phyloP scores from a whole-genome alignment of 2,797 vertebrate genomes.

The Myoxocephalus aenaeus region DNA sequence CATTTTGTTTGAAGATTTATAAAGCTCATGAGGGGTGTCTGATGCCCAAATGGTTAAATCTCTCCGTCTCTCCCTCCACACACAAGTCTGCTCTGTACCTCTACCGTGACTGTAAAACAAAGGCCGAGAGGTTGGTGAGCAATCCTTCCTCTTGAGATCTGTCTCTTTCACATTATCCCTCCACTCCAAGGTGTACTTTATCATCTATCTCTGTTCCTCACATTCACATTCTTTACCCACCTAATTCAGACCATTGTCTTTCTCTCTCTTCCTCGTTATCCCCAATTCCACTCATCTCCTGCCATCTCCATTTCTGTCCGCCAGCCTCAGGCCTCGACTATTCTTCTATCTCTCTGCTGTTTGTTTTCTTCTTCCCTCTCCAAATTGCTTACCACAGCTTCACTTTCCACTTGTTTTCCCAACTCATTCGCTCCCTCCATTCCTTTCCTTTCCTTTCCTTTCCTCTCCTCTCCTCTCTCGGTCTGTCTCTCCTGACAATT shows the following conservation, averaged over 20 bases:
- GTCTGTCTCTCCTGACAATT: slow-evolving; percentile 55
- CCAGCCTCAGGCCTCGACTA: slow-evolving; percentile 22
- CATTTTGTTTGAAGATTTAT: background rate
- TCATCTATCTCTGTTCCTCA: slow-evolving; percentile 7
- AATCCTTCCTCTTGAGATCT: background rate
- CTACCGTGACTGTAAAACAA: background rate
- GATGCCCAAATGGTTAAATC: no score
- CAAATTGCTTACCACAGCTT: slow-evolving; percentile 45
- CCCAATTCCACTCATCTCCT: slow-evolving; percentile 26
- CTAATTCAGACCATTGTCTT: slow-evolving; percentile 20
- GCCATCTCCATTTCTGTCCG: slow-evolving; percentile 20
- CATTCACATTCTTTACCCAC: slow-evolving; percentile 11
- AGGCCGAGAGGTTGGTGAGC: background rate
- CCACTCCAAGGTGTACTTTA: background rate
- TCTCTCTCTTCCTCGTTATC: slow-evolving; percentile 25
- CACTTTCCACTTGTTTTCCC: slow-evolving; percentile 51
- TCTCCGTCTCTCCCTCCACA: background rate
- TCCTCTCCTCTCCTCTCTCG: slow-evolving; percentile 6
- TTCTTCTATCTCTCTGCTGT: slow-evolving; percentile 14
- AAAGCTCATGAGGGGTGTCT: no score
- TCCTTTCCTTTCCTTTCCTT: slow-evolving; percentile 20
- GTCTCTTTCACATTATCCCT: background rate
- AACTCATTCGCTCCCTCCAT: slow-evolving; percentile 29
- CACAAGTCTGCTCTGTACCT: background rate
- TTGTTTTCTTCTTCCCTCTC: slow-evolving; percentile 16